Evolutionary conservation across 2,888 invertebrate species (phyloP), one percentile per base, ranked within the genome.

Genomic region (Bruchidius siliquastri): DNA sequence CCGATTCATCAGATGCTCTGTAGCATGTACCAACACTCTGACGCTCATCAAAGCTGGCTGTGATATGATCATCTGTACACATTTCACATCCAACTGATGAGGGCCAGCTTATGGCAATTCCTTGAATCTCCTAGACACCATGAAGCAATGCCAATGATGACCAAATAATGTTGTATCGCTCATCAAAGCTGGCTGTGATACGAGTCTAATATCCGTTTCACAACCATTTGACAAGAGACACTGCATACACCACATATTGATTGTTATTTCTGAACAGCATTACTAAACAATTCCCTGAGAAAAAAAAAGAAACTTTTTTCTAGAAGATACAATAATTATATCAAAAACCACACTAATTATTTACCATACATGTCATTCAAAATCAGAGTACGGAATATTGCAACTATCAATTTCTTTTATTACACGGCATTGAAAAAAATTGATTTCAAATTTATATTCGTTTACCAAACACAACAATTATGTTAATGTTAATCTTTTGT

Each of bases 121-220:
- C 73, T 8, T 66, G 13, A 1, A 21, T 22, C 26, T 67, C n/a
- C 67, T 49, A 49, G 49, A 18, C 18, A 13, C 13, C 49, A 8
- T 1, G 8, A 26, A 8, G 8, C 26, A 8, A 26, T 26, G 49
- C 8, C 6, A 13, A 49, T 49, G 49, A 49, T 49, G 49, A 13
- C 1, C 13, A 49, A 71, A 21, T 79, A 81, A 85, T 86, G 86
- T 85, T 87, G 87, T 88, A 87, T 83, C 94, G 95, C 95, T 96
- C 96, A 96, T 96, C 96, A 96, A 97, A 96, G 96, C 96, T 96
- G 96, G 96, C 96, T 96, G 96, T 96, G 96, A 96, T 96, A 96
- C 95, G 95, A 89, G 83, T 81, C 84, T 83, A 85, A 85, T 82
- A 83, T 85, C 91, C 95, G 95, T 90, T 92, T 90, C 89, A 95